Percentiles rank a stretch among this genome's conserved stretches.
phyloP scores from a whole-genome alignment of 2,113 vertebrate species.

The Stigmatopora nigra region DNA sequence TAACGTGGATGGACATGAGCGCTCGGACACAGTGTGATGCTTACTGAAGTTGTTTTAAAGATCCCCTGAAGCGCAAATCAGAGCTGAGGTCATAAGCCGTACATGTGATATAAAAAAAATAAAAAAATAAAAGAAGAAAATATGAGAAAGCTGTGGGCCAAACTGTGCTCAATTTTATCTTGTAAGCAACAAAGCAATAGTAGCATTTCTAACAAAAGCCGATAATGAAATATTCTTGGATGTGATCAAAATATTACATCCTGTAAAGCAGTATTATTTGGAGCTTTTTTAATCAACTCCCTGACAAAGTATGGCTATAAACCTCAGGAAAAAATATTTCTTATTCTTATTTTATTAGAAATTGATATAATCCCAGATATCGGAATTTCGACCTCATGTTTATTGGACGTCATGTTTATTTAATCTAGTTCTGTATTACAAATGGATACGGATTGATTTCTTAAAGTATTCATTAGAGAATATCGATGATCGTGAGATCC shows the following conservation, averaged over 20 bases:
- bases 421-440: neutral
- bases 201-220: neutral
- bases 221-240: constrained; percentile 5
- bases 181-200: neutral
- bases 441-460: too few species aligned
- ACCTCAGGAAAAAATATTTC: neutral
- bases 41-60: constrained; percentile 7
- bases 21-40: constrained; percentile 2
- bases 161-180: constrained; percentile 5
- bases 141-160: constrained; percentile 7
- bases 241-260: neutral
- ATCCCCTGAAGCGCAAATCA: constrained; percentile 10
- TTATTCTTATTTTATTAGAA: neutral
- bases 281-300: neutral
- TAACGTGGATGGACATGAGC: constrained; percentile 2
- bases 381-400: neutral
- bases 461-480: too few species aligned
- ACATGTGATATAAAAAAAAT: neutral
- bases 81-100: constrained; percentile 9
- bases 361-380: neutral
- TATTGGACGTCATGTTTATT: neutral
- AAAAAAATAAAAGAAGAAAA: neutral
- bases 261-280: constrained; percentile 1
- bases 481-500: too few species aligned
- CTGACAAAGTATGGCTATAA: neutral